Base-by-base conservation (phyloP, 2,113 vertebrate species). In the Aphyosemion australe region DNA sequence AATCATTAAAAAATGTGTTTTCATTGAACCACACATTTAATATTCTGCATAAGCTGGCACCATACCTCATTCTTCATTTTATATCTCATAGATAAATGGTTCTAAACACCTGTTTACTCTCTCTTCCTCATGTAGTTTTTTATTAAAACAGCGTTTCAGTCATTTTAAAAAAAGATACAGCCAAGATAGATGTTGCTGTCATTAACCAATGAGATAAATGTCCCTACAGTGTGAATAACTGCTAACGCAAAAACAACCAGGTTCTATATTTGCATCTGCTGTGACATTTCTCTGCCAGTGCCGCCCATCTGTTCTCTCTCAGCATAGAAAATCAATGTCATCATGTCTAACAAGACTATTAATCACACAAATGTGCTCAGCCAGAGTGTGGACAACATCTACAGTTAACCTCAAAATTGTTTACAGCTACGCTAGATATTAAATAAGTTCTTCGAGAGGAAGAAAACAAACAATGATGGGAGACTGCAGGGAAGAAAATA, bases 181-280 rank as follows among this genome's bases (percentile, higher is more conserved):
- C 47, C 20, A 6, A 6, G 14, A 34, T 46, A 16, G 16, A 6
- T 9, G 39, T 20, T 37, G 12, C 50, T 21, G 6, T 78, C 74
- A 65, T 56, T 60, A 12, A 3, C 48, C 60, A 63, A 46, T 39
- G 8, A 65, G 41, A 19, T 7, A 42, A 18, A 50, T 6, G 19
- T 69, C 64, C 74, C 72, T 84, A 83, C 72, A 76, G 74, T 74
- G 68, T 80, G 83, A 87, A 69, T 83, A 78, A 74, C 59, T 42
- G 41, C 71, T 70, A 80, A 80, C 55, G 75, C 61, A 84, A 69
- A 80, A 52, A 77, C 64, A 84, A 69, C 76, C 88, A 84, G 88
- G 88, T 78, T 82, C 87, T 89, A 91, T 81, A 89, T 89, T 87
- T 88, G 85, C 75, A 86, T 90, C 87, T 60, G 68, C 84, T 88